Evolutionary conservation across 2,797 vertebrate species (phyloP).

Genomic region (Melanotaenia boesemani): DNA sequence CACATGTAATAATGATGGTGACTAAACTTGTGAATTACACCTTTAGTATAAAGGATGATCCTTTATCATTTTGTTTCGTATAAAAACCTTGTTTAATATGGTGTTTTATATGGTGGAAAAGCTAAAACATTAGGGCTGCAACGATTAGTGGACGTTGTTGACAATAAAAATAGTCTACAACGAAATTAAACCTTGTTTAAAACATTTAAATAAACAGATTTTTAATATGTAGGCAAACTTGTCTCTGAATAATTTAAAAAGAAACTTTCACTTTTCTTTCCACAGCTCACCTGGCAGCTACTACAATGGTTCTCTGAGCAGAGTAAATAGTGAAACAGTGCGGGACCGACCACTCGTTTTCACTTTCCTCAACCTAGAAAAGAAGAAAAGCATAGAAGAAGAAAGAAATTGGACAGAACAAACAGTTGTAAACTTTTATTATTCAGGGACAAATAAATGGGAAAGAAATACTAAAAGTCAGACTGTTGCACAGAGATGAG

Average conservation of each 20-base stretch:
- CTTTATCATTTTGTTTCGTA: too few species aligned
- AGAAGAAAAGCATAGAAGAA: background rate
- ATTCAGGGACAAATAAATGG: conserved; percentile 6
- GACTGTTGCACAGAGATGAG: background rate
- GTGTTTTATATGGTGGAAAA: too few species aligned
- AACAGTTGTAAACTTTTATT: background rate
- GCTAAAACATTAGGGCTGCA: too few species aligned
- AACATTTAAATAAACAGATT: too few species aligned
- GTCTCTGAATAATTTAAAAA: background rate
- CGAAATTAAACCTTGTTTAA: too few species aligned
- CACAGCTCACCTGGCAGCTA: conserved; percentile 91
- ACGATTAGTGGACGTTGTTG: too few species aligned
- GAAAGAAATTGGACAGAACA: background rate
- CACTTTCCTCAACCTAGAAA: conserved; percentile 91
- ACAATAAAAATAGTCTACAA: too few species aligned
- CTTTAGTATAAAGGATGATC: too few species aligned
- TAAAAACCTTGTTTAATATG: too few species aligned
- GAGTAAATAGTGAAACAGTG: conserved; percentile 98
- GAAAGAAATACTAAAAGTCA: background rate
- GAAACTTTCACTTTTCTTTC: background rate
- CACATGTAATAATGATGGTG: too few species aligned
- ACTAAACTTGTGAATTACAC: too few species aligned
- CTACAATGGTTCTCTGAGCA: conserved; percentile 92
- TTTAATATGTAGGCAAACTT: too few species aligned
- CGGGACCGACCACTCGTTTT: conserved; percentile 90